Base-by-base conservation (phyloP, 2,113 vertebrate species). In the Desmodus rotundus region DNA sequence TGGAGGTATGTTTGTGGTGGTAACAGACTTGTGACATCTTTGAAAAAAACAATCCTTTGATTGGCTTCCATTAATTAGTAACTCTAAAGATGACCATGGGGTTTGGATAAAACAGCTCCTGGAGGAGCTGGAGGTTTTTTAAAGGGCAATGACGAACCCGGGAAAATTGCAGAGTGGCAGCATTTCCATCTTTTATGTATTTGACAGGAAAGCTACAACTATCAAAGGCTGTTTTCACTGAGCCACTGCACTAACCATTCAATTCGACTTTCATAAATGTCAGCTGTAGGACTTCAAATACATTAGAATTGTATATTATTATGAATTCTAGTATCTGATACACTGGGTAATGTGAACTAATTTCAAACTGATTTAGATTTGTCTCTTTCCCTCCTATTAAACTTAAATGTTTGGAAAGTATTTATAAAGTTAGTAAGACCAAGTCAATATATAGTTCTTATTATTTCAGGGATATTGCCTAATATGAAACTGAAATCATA, bases 401-500 rank as follows among this genome's bases (percentile, higher is more conserved):
- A 83, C 22, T 93, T 81, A 96, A 81, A 92, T 89, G 83, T 84
- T 87, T 72, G 28, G 41, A 61, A 24, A 67, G 68, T 58, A 33
- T 89, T 89, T 91, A 78, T 87, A 82, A 91, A 65, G 54, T 88
- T 67, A 95, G 4, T 74, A 22, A 68, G 78, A 85, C 38, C 31
- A 81, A 38, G 38, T 76, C 65, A 91, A 89, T 89, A 89, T 68
- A 36, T 36, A 85, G 85, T 76, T 94, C 22, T 67, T 67, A 28
- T 67, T 70, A 70, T 43, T 78, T 84, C 56, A 82, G 68, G 41
- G 74, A 68, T 78, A 47, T 78, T 61, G n/a, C 24, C 28, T 86
- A 52, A 73, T 54, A 73, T 41, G 41, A 77, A 95, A 77, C 54
- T 96, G 54, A 90, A 87, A 65, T 81, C 72, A 82, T 58, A 96